A percentile compares a stretch with the other conserved stretches of the same genome.
Evolutionary conservation across 2,797 vertebrate genomes (phyloP).

Genomic region (Ceryle rudis): DNA sequence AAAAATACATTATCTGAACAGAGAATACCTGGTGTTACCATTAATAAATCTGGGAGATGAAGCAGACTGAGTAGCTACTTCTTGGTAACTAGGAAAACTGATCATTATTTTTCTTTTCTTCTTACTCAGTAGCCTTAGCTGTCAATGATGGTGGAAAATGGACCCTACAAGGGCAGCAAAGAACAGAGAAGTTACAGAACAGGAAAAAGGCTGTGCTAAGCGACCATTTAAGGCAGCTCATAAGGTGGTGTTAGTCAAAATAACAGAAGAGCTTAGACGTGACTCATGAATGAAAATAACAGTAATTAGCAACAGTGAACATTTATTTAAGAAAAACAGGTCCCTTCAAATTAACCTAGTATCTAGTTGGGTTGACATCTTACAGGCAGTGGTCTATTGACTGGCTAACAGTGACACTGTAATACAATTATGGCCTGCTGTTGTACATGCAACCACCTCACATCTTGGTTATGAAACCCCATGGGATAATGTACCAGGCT

Average conservation of each 20-base stretch:
- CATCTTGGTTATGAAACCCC: background rate
- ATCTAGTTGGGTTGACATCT: background rate
- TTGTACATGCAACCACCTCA: background rate
- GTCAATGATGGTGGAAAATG: background rate
- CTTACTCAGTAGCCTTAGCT: background rate
- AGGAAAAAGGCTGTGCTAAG: background rate
- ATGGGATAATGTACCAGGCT: fast-evolving
- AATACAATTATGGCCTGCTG: background rate
- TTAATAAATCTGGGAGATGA: background rate
- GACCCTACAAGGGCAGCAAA: background rate
- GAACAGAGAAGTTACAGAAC: background rate
- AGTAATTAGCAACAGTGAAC: background rate
- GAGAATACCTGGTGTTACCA: background rate
- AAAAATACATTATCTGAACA: background rate
- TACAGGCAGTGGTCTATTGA: background rate
- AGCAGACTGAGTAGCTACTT: background rate
- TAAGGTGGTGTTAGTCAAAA: background rate
- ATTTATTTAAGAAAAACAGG: background rate
- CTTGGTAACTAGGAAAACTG: background rate
- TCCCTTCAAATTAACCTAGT: background rate
- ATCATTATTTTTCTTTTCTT: background rate
- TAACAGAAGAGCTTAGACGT: background rate
- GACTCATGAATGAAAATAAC: conserved; percentile 8
- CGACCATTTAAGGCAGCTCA: background rate
- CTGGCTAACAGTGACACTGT: background rate